Base-by-base conservation (phyloP, 1,140 invertebrate genomes). In the Chironomus striatipennis region DNA sequence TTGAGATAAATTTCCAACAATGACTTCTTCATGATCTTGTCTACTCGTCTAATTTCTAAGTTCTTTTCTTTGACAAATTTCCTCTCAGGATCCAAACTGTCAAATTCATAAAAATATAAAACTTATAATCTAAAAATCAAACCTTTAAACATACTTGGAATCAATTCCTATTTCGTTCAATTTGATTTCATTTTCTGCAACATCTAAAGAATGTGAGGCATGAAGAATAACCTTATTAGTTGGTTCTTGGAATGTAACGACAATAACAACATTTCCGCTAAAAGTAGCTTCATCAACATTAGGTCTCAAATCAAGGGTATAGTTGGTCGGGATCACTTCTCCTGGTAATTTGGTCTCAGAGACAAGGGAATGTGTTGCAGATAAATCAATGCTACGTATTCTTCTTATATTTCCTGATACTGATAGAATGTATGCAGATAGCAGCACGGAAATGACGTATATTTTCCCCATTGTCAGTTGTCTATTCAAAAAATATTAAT, bases 291-390 rank as follows among this genome's bases (percentile, higher is more conserved):
- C 83, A 43, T 85, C 84, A 0, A 87, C 79, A 73, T 85, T 86
- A 0, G 89, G 88, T 74, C 88, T 84, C 10, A 91, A 78, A 20
- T 88, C 83, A 15, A 91, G 77, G n/a, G 84, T 81, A 77, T 91
- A 91, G 18, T 81, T 84, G 2, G 80, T 84, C 0, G 90, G 89
- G n/a, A 83, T 80, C 0, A 90, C 82, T 21, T 86, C 83, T 34
- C 83, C 83, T 1, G 87, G 85, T 42, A 89, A 79, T 21, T 86
- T 84, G 7, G 80, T 82, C 75, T 89, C 88, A 74, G 87, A 84
- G 9, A 86, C 84, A 3, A 88, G 77, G 4, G 84, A 80, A 75
- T 88, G 84, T 0, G 86, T 84, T 76, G 86, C 85, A 74, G 87
- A 87, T 43, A 88, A 77, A 78, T 89, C 87, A 74, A 89, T 88